A percentile compares a stretch with the other conserved stretches of the same genome.
Conservation (phyloP, 1,140 invertebrate species). For the Sitophilus oryzae region DNA sequence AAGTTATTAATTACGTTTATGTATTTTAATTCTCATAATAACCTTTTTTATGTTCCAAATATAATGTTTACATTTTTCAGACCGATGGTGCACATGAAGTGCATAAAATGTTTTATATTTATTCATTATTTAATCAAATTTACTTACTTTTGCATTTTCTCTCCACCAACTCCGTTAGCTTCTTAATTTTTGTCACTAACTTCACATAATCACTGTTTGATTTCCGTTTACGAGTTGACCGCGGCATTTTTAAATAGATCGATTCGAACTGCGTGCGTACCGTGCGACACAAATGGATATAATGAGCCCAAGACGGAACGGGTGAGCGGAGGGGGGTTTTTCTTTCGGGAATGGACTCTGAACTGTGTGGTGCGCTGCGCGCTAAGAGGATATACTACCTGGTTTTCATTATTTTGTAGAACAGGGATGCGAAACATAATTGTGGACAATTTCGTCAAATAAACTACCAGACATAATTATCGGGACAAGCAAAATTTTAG, state of each 20-base stretch:
- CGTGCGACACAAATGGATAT: no score
- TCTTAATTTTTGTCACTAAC: slow-evolving; percentile 2
- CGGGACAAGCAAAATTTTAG: no score
- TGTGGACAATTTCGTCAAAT: no score
- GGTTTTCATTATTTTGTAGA: no score
- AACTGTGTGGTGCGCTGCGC: no score
- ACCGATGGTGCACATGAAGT: slow-evolving; percentile 1
- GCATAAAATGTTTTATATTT: neutral
- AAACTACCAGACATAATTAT: no score
- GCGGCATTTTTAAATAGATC: neutral
- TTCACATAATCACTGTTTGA: slow-evolving; percentile 3
- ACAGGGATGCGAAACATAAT: no score
- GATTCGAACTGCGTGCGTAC: neutral
- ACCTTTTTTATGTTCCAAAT: neutral
- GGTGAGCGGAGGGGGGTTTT: no score
- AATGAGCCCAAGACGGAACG: no score
- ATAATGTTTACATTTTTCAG: neutral
- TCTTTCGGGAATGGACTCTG: no score
- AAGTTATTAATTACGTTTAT: no score
- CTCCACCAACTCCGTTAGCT: slow-evolving; percentile 1
- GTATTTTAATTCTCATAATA: neutral
- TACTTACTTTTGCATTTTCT: neutral
- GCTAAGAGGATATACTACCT: no score
- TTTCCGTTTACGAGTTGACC: slow-evolving; percentile 4
- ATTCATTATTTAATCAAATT: neutral